Base-by-base conservation (phyloP, 2,888 invertebrate species). In the Merodon equestris region DNA sequence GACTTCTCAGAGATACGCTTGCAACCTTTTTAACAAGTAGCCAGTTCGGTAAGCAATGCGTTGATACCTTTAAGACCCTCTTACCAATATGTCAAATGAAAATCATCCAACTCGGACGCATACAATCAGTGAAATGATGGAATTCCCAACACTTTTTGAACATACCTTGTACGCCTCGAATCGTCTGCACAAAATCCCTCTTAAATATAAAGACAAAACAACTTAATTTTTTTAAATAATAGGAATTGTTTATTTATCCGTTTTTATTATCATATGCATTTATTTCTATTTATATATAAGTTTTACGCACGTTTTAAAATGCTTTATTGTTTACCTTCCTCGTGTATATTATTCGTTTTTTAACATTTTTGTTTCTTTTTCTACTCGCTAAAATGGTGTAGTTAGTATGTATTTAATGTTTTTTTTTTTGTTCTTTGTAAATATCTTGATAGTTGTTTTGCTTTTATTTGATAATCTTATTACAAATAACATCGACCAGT, bases 221-320 rank as follows among this genome's bases (percentile, higher is more conserved):
- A n/a, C n/a, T n/a, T 7, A 27, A 7, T 27, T 27, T 27, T 7
- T 27, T 27, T 27, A 27, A 51, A 70, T 79, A 73, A 79, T 79
- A 74, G 73, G 74, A 79, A 79, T 79, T 64, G 68, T 63, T 67
- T 73, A 77, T 74, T 53, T 61, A 38, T 64, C 50, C 42, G n/a
- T 38, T 61, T 50, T 67, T 57, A 38, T 14, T 73, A 44, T 56
- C 60, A 51, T 74, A 74, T 56, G 47, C 12, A 48, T 34, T 54
- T 67, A 48, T 57, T 17, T 61, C 56, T 54, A 64, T 48, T 60
- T 68, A 53, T 70, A 63, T 44, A 63, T 51, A 58, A 58, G 27
- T 27, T 2, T 51, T 57, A 61, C 53, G 58, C 61, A 68, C 68
- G 34, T 17, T 73, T 74, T 63, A 17, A 57, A 45, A 60, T 38